These are phyloP conservation scores for Turritopsis rubra DNA, from an alignment of 30 jellyfish, hydroid and myxozoan genomes.

Conservation along the genomic window DNA sequence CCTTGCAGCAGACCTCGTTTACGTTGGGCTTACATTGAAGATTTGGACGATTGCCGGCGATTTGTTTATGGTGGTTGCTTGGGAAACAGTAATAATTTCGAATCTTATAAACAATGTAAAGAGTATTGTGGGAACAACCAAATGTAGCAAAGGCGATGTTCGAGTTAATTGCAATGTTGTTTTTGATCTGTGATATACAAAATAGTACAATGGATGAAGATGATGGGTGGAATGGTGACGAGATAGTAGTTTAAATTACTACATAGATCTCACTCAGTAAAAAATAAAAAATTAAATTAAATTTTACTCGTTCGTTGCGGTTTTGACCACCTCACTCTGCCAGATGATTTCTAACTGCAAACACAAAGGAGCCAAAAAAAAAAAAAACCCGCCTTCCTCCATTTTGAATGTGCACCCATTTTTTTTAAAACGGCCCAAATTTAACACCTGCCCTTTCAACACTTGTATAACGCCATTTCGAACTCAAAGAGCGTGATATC, in stretches of 20 bases:
- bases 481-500: background rate
- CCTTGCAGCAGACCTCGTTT: conserved; percentile 21
- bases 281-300: too few species aligned
- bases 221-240: too few species aligned
- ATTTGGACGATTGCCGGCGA: conserved; percentile 19
- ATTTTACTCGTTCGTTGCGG: too few species aligned
- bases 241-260: too few species aligned
- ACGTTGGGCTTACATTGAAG: conserved; percentile 37
- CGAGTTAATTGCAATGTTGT: background rate
- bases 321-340: too few species aligned
- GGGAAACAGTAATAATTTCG: conserved; percentile 43
- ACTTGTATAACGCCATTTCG: background rate
- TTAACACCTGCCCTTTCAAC: too few species aligned
- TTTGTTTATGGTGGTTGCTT: conserved; percentile 49
- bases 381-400: too few species aligned
- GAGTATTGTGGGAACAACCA: conserved; percentile 2
- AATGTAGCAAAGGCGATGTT: background rate
- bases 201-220: too few species aligned
- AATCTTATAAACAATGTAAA: conserved; percentile 30
- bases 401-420: background rate
- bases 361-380: too few species aligned
- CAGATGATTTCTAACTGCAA: too few species aligned
- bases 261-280: too few species aligned
- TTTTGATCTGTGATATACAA: background rate
- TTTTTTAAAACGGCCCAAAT: too few species aligned